These are phyloP conservation scores for Picathartes gymnocephalus DNA, from an alignment of 2,113 vertebrate genomes.

Conservation along the genomic window DNA sequence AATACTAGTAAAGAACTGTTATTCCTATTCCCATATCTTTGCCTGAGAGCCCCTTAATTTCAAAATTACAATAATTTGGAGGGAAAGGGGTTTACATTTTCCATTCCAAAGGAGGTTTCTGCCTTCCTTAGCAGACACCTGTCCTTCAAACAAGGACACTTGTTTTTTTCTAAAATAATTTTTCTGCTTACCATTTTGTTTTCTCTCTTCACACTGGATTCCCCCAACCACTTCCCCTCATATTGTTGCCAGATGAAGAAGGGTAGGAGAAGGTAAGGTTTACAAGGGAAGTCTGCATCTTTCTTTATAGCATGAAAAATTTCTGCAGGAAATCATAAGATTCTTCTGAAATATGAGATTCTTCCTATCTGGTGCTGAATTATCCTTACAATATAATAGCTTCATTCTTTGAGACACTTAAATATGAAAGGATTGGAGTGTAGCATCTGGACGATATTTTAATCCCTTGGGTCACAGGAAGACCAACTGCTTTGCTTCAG, in stretches of 20 bases:
- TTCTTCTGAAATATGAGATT: background rate
- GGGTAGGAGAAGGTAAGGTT: background rate
- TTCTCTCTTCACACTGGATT: background rate
- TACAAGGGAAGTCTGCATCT: background rate
- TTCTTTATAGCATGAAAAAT: background rate
- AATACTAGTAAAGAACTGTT: too few species aligned
- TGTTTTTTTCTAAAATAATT: background rate
- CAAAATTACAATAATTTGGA: too few species aligned
- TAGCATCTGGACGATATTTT: background rate
- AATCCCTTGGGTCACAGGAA: background rate
- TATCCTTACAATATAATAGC: background rate
- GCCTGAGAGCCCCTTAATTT: too few species aligned
- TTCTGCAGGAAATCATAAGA: background rate
- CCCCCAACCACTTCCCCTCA: background rate
- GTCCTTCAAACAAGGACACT: too few species aligned
- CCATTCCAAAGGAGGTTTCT: too few species aligned
- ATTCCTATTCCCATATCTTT: too few species aligned
- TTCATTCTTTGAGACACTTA: background rate
- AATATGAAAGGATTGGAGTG: background rate
- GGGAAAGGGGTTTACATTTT: too few species aligned
- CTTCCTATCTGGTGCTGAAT: background rate
- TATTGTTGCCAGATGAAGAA: background rate
- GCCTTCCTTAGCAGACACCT: too few species aligned
- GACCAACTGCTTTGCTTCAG: background rate
- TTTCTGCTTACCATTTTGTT: background rate